Evolutionary conservation across 35 echinoderm and acorn worm species (phyloP), one percentile per base, ranked within the genome.

Genomic region (Apostichopus parvimensis): DNA sequence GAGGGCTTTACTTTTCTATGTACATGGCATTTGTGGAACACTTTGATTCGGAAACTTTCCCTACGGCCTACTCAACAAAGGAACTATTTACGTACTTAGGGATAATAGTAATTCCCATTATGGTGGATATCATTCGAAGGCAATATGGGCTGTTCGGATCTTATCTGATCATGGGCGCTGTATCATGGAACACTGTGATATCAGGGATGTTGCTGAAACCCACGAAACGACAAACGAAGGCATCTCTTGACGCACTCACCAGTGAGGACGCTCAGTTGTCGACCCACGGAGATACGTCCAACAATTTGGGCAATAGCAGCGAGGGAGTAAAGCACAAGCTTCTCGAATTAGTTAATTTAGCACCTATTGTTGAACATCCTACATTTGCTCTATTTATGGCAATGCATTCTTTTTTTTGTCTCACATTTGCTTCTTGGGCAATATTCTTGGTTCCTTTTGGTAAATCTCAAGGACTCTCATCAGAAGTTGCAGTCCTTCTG

Each of bases 371-470:
- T 11, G 18, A 68, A 68, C 64, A 68, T 68, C 64, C 64, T 11
- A 34, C 55, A 54, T 45, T 56, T 56, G 25, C 25, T 13, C 13
- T 3, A 5, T 54, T 10, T n/a, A 53, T 82, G 34, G 8, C 54
- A 18, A 56, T 82, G 17, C 79, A 82, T 13, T 82, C 79, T 5
- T 55, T 82, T 53, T 54, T 56, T 55, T 53, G 55, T 56, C 3
- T 45, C 34, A 56, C 56, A n/a, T 82, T 55, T 82, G 52, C 55
- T 13, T 82, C 79, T 14, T 82, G 79, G 79, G 79, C 79, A 1
- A 11, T 83, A 15, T 83, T 83, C 53, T 14, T 83, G 45, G 80
- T 83, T 9, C 56, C 80, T 4, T 53, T 83, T 18, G 80, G 80
- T 15, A 83, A 54, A 57, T n/a, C 34, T 83, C 10, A 15, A 57